A percentile compares a stretch with the other conserved stretches of the same genome.
These are phyloP conservation scores for Bombus balteatus DNA, from an alignment of 1,140 invertebrate species.

Conservation along the genomic window DNA sequence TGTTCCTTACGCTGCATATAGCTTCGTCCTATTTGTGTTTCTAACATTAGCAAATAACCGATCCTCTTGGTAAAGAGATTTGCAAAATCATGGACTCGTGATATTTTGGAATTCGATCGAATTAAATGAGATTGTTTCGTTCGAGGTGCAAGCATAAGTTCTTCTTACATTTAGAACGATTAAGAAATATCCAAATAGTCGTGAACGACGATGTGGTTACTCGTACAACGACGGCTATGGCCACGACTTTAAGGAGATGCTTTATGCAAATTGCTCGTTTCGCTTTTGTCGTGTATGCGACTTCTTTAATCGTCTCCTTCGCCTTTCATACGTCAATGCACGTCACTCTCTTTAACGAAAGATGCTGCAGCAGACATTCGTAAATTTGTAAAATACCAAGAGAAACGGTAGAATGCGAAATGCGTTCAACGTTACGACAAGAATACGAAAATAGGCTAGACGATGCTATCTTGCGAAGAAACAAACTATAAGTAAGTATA, in stretches of 20 bases:
- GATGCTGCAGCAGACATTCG: not conserved
- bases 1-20: not conserved
- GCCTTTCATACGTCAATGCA: not conserved
- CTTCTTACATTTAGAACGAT: no score
- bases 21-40: not conserved
- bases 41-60: not conserved
- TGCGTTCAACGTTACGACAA: not conserved
- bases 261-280: not conserved
- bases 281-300: not conserved
- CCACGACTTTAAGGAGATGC: not conserved
- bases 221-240: not conserved
- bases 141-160: no score
- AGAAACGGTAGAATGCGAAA: not conserved
- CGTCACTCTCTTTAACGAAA: not conserved
- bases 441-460: conserved; percentile 4
- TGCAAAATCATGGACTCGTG: not conserved
- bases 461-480: not conserved
- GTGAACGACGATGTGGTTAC: no score
- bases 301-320: not conserved
- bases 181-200: not conserved
- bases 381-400: not conserved
- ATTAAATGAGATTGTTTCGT: no score
- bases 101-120: not conserved
- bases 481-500: not conserved
- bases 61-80: not conserved